Conservation (phyloP, 2,797 vertebrate genomes). For the Sebastes aleutianus region DNA sequence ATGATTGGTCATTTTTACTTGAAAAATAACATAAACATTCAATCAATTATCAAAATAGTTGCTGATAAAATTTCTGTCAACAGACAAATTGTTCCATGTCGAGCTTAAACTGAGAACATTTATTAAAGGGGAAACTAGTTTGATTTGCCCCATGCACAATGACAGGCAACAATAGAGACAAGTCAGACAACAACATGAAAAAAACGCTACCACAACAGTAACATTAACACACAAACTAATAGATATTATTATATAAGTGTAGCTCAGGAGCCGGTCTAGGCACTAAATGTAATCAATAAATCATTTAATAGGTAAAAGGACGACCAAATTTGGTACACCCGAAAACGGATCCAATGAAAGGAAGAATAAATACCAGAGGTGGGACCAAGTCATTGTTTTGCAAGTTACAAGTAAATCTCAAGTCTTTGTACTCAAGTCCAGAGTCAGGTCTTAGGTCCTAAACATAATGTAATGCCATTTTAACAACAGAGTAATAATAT, state of each 20-base stretch:
- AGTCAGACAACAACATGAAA: not conserved
- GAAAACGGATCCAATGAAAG: not conserved
- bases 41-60: not conserved
- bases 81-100: not conserved
- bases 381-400: too few relatives aligned
- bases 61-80: not conserved
- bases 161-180: not conserved
- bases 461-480: too few relatives aligned
- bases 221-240: not conserved
- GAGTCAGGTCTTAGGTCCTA: fast-evolving
- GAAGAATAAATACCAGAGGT: not conserved
- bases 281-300: not conserved
- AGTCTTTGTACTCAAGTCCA: too few relatives aligned
- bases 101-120: not conserved
- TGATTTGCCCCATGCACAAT: too few relatives aligned
- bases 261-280: not conserved
- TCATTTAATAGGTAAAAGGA: not conserved
- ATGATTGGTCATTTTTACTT: not conserved
- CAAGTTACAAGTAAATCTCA: too few relatives aligned
- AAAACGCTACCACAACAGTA: not conserved
- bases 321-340: not conserved
- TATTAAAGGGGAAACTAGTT: not conserved
- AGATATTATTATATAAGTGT: not conserved
- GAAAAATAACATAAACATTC: not conserved
- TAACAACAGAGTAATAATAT: too few relatives aligned